A percentile compares a stretch with the other conserved stretches of the same genome.
These are phyloP conservation scores for Platycnemis pennipes DNA, from an alignment of 2,888 invertebrate species.

Conservation along the genomic window DNA sequence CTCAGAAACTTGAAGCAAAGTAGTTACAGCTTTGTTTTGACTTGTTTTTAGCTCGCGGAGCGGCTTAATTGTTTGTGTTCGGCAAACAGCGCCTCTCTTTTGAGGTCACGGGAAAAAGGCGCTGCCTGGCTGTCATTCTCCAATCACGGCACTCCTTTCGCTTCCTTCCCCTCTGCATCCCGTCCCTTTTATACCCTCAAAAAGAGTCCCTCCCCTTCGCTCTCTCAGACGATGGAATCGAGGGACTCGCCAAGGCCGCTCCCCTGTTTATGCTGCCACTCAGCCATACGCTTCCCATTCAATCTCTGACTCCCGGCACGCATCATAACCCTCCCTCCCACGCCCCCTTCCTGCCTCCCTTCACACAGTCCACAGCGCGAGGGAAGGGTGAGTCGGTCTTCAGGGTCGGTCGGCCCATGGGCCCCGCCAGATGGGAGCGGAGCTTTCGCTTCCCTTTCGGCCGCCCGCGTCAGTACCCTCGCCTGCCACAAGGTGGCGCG, in stretches of 20 bases:
- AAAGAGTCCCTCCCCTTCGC: neutral
- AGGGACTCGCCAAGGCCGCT: neutral
- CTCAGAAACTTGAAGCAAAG: neutral
- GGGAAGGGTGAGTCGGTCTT: too few relatives aligned
- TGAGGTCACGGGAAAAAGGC: neutral
- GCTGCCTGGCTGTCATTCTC: conserved; percentile 19
- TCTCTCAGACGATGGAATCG: neutral
- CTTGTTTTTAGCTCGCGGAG: neutral
- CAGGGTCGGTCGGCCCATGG: neutral
- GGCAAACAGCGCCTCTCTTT: neutral
- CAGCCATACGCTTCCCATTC: conserved; percentile 18
- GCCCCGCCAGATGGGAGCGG: neutral
- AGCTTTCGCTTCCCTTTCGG: too few relatives aligned
- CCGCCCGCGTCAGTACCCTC: too few relatives aligned
- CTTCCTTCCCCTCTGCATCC: neutral
- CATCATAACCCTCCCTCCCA: neutral
- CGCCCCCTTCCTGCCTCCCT: neutral
- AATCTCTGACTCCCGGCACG: neutral
- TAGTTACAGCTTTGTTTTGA: neutral
- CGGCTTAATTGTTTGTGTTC: neutral
- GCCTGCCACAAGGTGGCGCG: too few relatives aligned
- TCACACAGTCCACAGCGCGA: neutral
- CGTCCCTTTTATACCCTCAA: conserved; percentile 14
- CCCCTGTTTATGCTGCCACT: conserved; percentile 22
- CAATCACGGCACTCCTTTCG: conserved; percentile 5